Evolutionary conservation across 2,888 invertebrate genomes (phyloP), one percentile per base, ranked within the genome.

Genomic region (Stegophylla sp.): DNA sequence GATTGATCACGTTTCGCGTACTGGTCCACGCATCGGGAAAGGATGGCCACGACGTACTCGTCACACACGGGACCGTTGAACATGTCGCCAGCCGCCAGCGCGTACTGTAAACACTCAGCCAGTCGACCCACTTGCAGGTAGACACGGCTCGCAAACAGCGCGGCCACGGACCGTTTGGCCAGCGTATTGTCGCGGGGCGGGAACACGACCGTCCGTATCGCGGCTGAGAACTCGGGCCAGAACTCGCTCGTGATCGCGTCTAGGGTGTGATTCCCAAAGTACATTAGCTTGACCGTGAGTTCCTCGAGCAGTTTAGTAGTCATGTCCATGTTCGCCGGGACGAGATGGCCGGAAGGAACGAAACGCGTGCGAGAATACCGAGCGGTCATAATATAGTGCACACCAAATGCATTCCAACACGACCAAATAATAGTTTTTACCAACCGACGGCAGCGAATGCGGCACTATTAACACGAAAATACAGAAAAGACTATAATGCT

Each of bases 191-290:
- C 96, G 88, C 98, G 98, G 86, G 97, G 74, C 13, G 69, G 64
- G 67, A 87, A 89, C 87, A 88, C 92, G 92, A 98, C 97, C 88
- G 97, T 98, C 85, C 95, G 95, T 85, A 98, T 96, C 17, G 97
- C 95, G 87, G 98, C 98, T 0, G 97, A 97, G 85, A 98, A 98
- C 88, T 98, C 98, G 13, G 98, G 96, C 98, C 98, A 98, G 88
- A 98, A 98, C 86, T 96, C 95, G 87, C 98, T 96, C 0, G 98
- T 97, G 85, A 98, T 95, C 86, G 91, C 90, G 88, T 98, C 94
- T 85, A 98, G 89, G 86, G 97, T 96, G 85, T 93, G 93, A 85
- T 98, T 87, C 20, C 98, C 97, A 87, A 97, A 98, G 41, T 94
- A 92, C 88, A 97, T 96, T 82, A 98, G 89, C 87, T 97, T 96